These are phyloP conservation scores for Anser cygnoides DNA, from an alignment of 2,113 vertebrate species.

Conservation along the genomic window DNA sequence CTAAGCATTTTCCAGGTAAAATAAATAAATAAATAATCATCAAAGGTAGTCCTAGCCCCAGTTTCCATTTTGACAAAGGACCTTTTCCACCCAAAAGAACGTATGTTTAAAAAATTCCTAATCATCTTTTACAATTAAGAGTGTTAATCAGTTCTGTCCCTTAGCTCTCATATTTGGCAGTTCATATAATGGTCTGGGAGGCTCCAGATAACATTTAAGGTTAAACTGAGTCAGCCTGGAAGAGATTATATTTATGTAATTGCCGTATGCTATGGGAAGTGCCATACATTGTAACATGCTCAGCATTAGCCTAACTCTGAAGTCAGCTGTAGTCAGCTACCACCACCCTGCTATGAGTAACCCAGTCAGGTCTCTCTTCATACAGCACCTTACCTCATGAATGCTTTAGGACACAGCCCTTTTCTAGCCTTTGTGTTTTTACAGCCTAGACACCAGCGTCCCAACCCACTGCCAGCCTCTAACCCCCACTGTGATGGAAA, in stretches of 20 bases:
- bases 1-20: not conserved
- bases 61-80: not conserved
- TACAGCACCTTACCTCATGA: not conserved
- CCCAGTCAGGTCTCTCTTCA: not conserved
- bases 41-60: not conserved
- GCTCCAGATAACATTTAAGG: slow-evolving; percentile 61
- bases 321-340: slow-evolving; percentile 35
- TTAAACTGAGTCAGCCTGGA: slow-evolving; percentile 48
- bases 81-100: not conserved
- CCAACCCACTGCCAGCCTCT: not conserved
- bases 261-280: slow-evolving; percentile 46
- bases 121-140: not conserved
- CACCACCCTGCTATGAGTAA: slow-evolving; percentile 39
- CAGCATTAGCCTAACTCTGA: slow-evolving; percentile 28
- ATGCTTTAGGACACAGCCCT: not conserved
- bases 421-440: not conserved
- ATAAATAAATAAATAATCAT: not conserved
- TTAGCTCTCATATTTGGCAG: not conserved
- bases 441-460: not conserved
- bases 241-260: slow-evolving; percentile 44
- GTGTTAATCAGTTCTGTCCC: slow-evolving; percentile 1
- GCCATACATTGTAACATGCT: not conserved
- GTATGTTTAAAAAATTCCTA: not conserved
- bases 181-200: slow-evolving; percentile 39
- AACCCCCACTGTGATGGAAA: not conserved